Conservation (phyloP, 2,797 vertebrate species). For the Pogonophryne albipinna region DNA sequence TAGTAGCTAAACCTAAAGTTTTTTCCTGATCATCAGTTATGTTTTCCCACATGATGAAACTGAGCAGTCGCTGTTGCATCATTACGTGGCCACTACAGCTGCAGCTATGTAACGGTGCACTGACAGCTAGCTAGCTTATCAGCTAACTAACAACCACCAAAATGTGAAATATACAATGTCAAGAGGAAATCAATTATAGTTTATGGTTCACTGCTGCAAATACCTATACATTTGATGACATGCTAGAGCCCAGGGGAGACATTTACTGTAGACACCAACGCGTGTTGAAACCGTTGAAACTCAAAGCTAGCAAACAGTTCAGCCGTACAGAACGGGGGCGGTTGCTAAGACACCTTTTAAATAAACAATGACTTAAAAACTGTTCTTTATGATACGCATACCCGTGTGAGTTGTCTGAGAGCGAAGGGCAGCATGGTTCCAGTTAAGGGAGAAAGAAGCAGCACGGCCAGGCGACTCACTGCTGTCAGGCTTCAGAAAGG, state of each 20-base stretch:
- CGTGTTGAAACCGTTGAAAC: too few relatives aligned
- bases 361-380: background rate
- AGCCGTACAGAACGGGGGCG: background rate
- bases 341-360: background rate
- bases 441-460: slow-evolving; percentile 41
- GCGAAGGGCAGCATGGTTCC: slow-evolving; percentile 82
- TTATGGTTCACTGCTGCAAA: background rate
- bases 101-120: slow-evolving; percentile 18
- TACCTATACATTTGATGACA: background rate
- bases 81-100: slow-evolving; percentile 56
- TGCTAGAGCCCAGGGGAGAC: background rate
- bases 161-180: rapidly evolving
- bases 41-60: slow-evolving; percentile 75
- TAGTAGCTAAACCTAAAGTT: background rate
- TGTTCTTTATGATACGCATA: slow-evolving; percentile 43
- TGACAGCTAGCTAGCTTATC: slow-evolving; percentile 43
- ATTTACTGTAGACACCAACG: background rate
- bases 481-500: slow-evolving; percentile 20
- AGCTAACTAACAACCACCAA: slow-evolving; percentile 5
- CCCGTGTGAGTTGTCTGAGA: slow-evolving; percentile 80
- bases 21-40: too few relatives aligned
- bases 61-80: slow-evolving; percentile 77
- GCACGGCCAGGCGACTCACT: slow-evolving; percentile 33
- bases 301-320: slow-evolving; percentile 41
- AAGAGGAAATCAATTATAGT: background rate